phyloP scores from a whole-genome alignment of 2,797 vertebrate genomes.

The Amblyopsis hoosieri region DNA sequence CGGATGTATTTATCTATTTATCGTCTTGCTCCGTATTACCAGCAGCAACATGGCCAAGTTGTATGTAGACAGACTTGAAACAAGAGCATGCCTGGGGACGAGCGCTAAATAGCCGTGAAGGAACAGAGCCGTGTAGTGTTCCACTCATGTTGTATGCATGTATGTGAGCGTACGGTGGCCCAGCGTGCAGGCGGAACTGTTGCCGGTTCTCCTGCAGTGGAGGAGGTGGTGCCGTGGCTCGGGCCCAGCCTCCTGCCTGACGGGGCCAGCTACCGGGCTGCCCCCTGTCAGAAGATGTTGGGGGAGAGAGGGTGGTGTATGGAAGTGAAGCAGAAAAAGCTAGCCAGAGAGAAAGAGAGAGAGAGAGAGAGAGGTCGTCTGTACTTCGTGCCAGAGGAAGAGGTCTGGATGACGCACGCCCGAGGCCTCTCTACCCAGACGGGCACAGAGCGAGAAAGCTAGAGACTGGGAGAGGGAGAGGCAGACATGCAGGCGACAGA shows the following conservation, averaged over 20 bases:
- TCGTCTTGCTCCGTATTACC: background rate
- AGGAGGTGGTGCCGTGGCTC: slow-evolving; percentile 49
- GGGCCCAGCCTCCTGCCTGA: slow-evolving; percentile 59
- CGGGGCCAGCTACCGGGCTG: slow-evolving; percentile 67
- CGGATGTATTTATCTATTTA: background rate
- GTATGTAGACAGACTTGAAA: no score
- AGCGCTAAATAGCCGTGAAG: background rate
- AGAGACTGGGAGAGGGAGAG: slow-evolving; percentile 60
- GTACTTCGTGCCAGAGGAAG: slow-evolving; percentile 60
- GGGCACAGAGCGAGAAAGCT: slow-evolving; percentile 51
- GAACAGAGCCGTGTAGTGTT: background rate
- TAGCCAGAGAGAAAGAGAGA: slow-evolving; percentile 17
- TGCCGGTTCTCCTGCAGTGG: background rate
- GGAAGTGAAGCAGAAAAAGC: slow-evolving; percentile 21
- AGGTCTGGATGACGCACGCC: slow-evolving; percentile 64
- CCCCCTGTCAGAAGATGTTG: slow-evolving; percentile 46
- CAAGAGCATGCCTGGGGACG: background rate
- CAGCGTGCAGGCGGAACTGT: background rate
- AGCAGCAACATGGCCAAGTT: no score
- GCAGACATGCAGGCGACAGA: slow-evolving; percentile 81
- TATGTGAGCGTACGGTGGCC: background rate
- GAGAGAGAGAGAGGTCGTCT: slow-evolving; percentile 48
- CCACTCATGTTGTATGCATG: background rate
- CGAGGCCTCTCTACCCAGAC: slow-evolving; percentile 54
- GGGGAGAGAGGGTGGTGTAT: slow-evolving; percentile 10